Base-by-base conservation (phyloP, 2,888 invertebrate genomes). In the Leptarthrus brevirostris region DNA sequence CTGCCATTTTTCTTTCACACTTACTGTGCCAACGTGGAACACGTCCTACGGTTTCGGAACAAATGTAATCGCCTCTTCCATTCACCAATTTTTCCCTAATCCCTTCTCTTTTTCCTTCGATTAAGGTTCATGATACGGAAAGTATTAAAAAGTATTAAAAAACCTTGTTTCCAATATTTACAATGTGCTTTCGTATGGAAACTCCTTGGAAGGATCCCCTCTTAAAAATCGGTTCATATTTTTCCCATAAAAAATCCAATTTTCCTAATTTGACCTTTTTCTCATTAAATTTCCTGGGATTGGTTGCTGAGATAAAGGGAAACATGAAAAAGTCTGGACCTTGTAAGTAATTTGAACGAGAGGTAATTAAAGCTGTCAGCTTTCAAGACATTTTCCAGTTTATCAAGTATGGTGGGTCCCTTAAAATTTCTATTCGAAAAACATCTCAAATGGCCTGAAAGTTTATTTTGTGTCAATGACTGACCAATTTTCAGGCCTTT, bases 401-500 rank as follows among this genome's bases (percentile, higher is more conserved):
- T 52, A 52, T 52, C 69, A 18, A 24, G 18, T n/a, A 18, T 44
- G 22, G 24, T 24, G 64, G 36, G 44, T 26, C n/a, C 18, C 64
- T 47, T 16, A 26, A 24, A 44, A 64, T 22, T 8, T 40, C 36
- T 47, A 44, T 8, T 3, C 34, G 18, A 52, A 52, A 69, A 52
- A 69, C 18, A 34, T 44, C 69, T 69, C 52, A 69, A 69, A 69
- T 69, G 20, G 52, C 69, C 49, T 49, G 69, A 69, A 69, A 69
- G 69, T 69, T 69, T 69, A 69, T 69, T 69, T 52, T 52, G 69
- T 69, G 69, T 69, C 69, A 69, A 69, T 69, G 69, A 24, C 30
- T 69, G 69, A 69, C 69, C 69, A 69, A 69, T 69, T 69, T 69
- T 69, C 69, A 30, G 69, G 69, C 34, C 34, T 69, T 69, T 69